These are phyloP conservation scores for Doryteuthis pealeii DNA, from an alignment of 1,140 invertebrate species.

Conservation along the genomic window DNA sequence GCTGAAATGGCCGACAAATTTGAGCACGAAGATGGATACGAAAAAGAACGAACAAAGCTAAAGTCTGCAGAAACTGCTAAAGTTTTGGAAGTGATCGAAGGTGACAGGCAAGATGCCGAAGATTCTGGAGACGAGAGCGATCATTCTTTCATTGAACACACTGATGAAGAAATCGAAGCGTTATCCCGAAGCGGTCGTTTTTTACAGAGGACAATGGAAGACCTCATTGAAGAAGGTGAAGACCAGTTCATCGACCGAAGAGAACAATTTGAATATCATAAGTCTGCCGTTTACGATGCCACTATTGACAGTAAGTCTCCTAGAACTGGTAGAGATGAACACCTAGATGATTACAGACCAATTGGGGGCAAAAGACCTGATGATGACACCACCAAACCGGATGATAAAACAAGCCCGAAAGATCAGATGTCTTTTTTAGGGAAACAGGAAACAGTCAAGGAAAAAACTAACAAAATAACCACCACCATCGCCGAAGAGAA, in stretches of 20 bases:
- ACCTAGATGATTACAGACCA: background rate
- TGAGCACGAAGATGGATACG: background rate
- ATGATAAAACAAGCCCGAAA: background rate
- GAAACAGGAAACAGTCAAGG: slow-evolving; percentile 6
- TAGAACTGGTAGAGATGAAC: background rate
- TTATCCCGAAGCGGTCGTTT: slow-evolving; percentile 22
- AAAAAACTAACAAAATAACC: background rate
- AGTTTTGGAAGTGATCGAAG: slow-evolving; percentile 25
- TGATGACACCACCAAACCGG: background rate
- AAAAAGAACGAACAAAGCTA: background rate
- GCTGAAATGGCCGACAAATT: background rate
- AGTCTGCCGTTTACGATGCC: background rate
- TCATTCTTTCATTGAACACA: slow-evolving; percentile 8
- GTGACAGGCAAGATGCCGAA: slow-evolving; percentile 5
- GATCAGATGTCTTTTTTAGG: slow-evolving; percentile 5
- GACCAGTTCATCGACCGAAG: background rate
- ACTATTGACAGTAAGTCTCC: background rate
- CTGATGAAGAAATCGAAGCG: background rate
- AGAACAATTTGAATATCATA: slow-evolving; percentile 1
- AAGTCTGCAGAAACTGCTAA: slow-evolving; percentile 9
- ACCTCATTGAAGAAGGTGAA: slow-evolving; percentile 14
- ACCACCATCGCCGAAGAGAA: background rate
- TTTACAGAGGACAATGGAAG: slow-evolving; percentile 14
- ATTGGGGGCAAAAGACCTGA: background rate
- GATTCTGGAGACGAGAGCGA: slow-evolving; percentile 13